Evolutionary conservation across 2,797 vertebrate species (phyloP).

Genomic region (Tokudaia muenninki): DNA sequence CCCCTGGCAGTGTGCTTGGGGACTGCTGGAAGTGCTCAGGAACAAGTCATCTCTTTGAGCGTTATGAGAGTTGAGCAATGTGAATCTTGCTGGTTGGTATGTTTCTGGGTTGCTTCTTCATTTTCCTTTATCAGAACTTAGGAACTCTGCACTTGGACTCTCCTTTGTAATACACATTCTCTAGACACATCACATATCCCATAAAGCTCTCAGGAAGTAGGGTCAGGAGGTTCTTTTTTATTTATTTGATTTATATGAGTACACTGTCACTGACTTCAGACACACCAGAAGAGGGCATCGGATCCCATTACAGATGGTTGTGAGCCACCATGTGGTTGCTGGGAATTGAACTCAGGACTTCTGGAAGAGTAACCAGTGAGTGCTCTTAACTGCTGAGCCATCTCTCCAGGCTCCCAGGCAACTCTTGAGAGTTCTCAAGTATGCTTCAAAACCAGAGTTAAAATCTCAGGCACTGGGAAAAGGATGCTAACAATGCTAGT

Average conservation of each 20-base stretch:
- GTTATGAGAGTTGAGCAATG: background rate
- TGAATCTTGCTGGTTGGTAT: background rate
- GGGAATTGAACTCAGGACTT: no score
- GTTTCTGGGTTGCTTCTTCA: constrained; percentile 40
- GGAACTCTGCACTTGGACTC: background rate
- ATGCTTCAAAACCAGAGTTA: background rate
- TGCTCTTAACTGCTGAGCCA: no score
- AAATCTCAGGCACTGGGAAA: background rate
- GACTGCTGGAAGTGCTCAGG: background rate
- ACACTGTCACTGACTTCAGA: no score
- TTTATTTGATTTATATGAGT: no score
- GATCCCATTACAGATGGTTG: no score
- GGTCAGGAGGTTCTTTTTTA: no score
- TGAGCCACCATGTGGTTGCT: no score
- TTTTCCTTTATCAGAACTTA: constrained; percentile 13
- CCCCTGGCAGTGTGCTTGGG: background rate
- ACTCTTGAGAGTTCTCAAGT: background rate
- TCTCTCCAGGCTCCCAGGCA: no score
- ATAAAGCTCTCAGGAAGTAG: background rate
- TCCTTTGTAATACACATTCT: constrained; percentile 47
- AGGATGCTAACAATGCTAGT: background rate
- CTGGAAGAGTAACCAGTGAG: no score
- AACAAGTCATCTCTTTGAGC: background rate
- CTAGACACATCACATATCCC: background rate
- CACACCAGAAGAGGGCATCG: no score